Evolutionary conservation across 2,888 invertebrate genomes (phyloP), one percentile per base, ranked within the genome.

Genomic region (Lysandra bellargus): DNA sequence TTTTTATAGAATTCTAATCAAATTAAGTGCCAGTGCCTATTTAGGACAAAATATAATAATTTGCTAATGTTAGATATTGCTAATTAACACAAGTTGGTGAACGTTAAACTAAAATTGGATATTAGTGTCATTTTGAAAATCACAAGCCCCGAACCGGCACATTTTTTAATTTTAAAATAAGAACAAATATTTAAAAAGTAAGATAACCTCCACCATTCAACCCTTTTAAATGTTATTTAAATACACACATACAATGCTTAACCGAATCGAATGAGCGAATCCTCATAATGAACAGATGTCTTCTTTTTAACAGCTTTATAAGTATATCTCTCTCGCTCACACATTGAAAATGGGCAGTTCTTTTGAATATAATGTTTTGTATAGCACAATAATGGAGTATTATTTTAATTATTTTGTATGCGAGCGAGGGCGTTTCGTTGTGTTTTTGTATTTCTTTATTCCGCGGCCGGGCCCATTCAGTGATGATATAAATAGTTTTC

Each of bases 321-420:
- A 81, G 79, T 80, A 79, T 79, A 78, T n/a, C 79, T 77, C 57
- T 80, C 80, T 73, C 80, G 40, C 75, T 75, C 79, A 33, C 80
- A 60, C 76, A 74, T 75, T 90, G 87, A 90, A 91, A 91, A 92
- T 91, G 90, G 89, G 90, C 89, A 91, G 90, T 90, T 87, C 87
- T 88, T 88, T 86, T 84, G 85, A 85, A 83, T 84, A 84, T 86
- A 49, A 79, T 79, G 75, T 84, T 88, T 83, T 88, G 86, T 88
- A 87, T 87, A 86, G 86, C 85, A 87, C 80, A 81, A 81, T 81
- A 82, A 82, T 83, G 83, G 85, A 84, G 90, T 89, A 89, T 88
- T 90, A 87, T 87, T 86, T 89, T 89, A 91, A 90, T 89, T 87
- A 86, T 86, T 83, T 86, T 86, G 86, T 84, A 83, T 83, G 82